Base-by-base conservation (phyloP, 2,113 vertebrate species). In the Catharus bicknelli region DNA sequence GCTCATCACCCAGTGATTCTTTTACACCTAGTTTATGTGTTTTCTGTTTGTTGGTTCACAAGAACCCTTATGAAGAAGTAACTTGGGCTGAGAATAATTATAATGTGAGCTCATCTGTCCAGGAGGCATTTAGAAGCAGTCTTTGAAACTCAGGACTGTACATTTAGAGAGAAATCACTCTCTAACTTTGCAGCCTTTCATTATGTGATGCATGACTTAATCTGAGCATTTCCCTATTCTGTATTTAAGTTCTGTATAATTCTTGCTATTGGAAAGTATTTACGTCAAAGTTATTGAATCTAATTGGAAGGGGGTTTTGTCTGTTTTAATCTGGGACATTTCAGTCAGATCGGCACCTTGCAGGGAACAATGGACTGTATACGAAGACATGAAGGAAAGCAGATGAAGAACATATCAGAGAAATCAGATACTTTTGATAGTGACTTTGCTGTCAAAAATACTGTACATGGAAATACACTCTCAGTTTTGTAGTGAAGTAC, bases 251-350 rank as follows among this genome's bases (percentile, higher is more conserved):
- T 48, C 40, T 48, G 48, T 83, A 38, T 80, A 36, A n/a, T 80
- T 74, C 68, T 77, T 88, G 45, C 34, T 86, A 14, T 72, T 74
- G n/a, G 19, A 47, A 95, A 83, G 55, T 59, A 73, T 73, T 92
- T 82, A 53, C 82, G 67, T 64, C 48, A 26, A 74, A 40, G 55
- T 82, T 93, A 69, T 16, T 62, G 83, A 54, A 23, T 90, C 34
- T 58, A 76, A 82, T 95, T 84, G 72, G 45, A 87, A 70, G 14
- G 25, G 4, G 0, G 0, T 7, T 40, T 75, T 79, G 45, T 69
- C 32, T 77, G 4, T 94, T 90, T 79, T 90, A 34, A 40, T 83
- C 63, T 77, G 68, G 59, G 59, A 16, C 67, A 7, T 88, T 93
- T 85, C 66, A 68, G 9, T 55, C 4, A 0, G 1, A 0, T 10